Base-by-base conservation (phyloP, 2,113 vertebrate species). In the Caranx ignobilis region DNA sequence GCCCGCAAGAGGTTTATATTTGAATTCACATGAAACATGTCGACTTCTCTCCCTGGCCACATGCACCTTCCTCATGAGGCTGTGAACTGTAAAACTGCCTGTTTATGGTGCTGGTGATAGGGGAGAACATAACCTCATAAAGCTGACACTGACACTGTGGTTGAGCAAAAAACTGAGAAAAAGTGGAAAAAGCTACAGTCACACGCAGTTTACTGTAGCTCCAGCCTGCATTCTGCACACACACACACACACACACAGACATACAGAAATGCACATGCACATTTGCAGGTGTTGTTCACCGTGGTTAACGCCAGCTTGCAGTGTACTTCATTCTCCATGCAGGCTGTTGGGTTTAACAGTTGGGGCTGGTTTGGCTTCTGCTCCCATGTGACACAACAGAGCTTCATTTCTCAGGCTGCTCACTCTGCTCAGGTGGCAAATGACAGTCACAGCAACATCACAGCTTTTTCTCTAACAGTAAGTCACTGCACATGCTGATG, bases 281-380 rank as follows among this genome's bases (percentile, higher is more conserved):
- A 66, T 61, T 62, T 83, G 88, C 89, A 91, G 85, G 86, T 89
- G 89, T 71, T n/a, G 11, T 69, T 69, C 7, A 11, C 63, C 66
- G 82, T 83, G 89, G 86, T 90, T 89, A 89, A 77, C 81, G 32
- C 50, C 43, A 65, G 52, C 70, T 10, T 71, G 48, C 79, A 75
- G 71, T 60, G 67, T 81, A 76, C 77, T 61, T 77, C 71, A 19
- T 35, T 68, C 66, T 73, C 35, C 26, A 50, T 60, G 45, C 55
- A 66, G 7, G 56, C 26, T 78, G 12, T 12, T 3, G 7, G 60
- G 66, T 67, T 70, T 4, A 65, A 52, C 83, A 81, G 63, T 77
- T 78, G 47, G 52, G n/a, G 71, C n/a, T 61, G 62, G 31, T 67
- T 69, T 61, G 34, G 31, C 34, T 16, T 70, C 50, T 67, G 37